phyloP scores from a whole-genome alignment of 1,140 invertebrate genomes.

The Calosoma granatense region DNA sequence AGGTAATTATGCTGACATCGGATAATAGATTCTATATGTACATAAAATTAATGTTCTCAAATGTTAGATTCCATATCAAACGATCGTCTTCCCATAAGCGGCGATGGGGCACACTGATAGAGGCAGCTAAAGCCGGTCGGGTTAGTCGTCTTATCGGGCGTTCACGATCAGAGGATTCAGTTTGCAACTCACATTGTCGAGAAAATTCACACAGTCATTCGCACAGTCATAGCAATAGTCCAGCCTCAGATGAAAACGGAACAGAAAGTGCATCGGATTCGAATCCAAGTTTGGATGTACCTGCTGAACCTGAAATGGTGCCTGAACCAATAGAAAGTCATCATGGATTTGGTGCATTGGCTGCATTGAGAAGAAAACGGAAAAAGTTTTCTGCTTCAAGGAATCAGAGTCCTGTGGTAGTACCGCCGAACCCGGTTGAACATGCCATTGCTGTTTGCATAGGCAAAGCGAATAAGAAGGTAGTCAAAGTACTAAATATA shows the following conservation, averaged over 20 bases:
- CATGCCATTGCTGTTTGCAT: conserved; percentile 22
- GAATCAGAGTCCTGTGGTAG: conserved; percentile 48
- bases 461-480: conserved; percentile 27
- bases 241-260: conserved; percentile 32
- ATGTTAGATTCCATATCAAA: conserved; percentile 41
- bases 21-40: neutral
- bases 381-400: conserved; percentile 70
- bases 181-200: conserved; percentile 55
- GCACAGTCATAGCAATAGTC: conserved; percentile 34
- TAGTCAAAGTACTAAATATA: conserved; percentile 30
- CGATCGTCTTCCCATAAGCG: conserved; percentile 55
- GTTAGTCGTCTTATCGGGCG: conserved; percentile 66
- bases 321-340: neutral
- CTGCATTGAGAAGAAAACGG: conserved; percentile 60
- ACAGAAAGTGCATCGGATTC: conserved; percentile 31
- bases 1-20: conserved; percentile 18
- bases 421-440: conserved; percentile 30
- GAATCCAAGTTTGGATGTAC: conserved; percentile 36
- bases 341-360: conserved; percentile 40
- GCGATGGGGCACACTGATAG: conserved; percentile 69
- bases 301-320: conserved; percentile 10
- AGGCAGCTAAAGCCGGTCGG: conserved; percentile 69
- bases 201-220: conserved; percentile 34
- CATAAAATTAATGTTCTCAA: no score
- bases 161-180: conserved; percentile 69